Conservation (phyloP, 2,888 invertebrate genomes). For the Calliphora vomitoria region DNA sequence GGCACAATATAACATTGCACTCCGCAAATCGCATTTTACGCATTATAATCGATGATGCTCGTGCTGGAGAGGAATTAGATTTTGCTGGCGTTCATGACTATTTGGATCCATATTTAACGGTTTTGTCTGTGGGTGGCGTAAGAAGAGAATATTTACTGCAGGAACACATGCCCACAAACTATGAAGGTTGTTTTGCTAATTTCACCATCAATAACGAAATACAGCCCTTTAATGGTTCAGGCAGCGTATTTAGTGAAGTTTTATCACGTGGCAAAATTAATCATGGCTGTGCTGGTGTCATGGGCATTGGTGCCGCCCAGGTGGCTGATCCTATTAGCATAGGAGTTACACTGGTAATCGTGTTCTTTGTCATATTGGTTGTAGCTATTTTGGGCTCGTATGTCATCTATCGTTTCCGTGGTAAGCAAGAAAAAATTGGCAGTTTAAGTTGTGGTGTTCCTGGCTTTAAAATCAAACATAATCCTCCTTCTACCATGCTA, state of each 20-base stretch:
- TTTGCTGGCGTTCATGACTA: slow-evolving; percentile 95
- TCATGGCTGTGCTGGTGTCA: slow-evolving; percentile 90
- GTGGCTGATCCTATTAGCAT: slow-evolving; percentile 95
- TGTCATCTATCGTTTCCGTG: slow-evolving; percentile 94
- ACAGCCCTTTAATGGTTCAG: slow-evolving; percentile 95
- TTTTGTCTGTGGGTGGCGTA: slow-evolving; percentile 92
- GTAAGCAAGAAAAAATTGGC: slow-evolving; percentile 93
- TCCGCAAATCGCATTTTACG: slow-evolving; percentile 90
- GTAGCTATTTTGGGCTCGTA: slow-evolving; percentile 96
- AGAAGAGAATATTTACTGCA: slow-evolving; percentile 86
- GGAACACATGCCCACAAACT: slow-evolving; percentile 87
- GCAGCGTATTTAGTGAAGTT: slow-evolving; percentile 91
- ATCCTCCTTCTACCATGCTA: slow-evolving; percentile 88
- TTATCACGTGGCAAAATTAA: slow-evolving; percentile 90
- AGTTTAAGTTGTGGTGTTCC: slow-evolving; percentile 88
- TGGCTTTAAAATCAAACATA: slow-evolving; percentile 91
- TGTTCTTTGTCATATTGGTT: slow-evolving; percentile 95
- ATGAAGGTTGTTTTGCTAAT: slow-evolving; percentile 95
- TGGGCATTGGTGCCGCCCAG: slow-evolving; percentile 91
- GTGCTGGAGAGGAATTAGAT: slow-evolving; percentile 94
- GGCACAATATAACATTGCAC: slow-evolving; percentile 94
- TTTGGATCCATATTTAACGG: slow-evolving; percentile 94
- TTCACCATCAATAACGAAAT: slow-evolving; percentile 95
- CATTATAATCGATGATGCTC: slow-evolving; percentile 89
- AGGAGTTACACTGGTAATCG: slow-evolving; percentile 96